These are phyloP conservation scores for Drosophila fungiperda DNA, from an alignment of 2,888 invertebrate species.

Conservation along the genomic window DNA sequence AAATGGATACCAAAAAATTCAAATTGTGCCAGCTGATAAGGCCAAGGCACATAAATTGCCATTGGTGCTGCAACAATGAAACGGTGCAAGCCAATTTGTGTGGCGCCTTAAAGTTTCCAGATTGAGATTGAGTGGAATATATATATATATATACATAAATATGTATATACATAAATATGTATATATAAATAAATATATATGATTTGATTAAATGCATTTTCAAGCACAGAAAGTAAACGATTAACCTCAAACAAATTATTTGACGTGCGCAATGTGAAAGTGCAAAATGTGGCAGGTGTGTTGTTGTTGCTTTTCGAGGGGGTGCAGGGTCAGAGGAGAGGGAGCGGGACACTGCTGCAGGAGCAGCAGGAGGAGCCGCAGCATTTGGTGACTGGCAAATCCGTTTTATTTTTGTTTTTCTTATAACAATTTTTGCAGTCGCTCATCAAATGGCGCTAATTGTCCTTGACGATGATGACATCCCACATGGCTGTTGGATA, in stretches of 20 bases:
- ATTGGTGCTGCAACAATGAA: constrained; percentile 12
- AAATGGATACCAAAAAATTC: constrained; percentile 40
- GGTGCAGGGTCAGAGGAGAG: not conserved
- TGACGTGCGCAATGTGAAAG: constrained; percentile 67
- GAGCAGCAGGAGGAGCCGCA: not conserved
- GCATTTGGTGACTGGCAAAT: constrained; percentile 1
- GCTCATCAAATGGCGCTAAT: constrained; percentile 73
- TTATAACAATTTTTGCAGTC: constrained; percentile 30
- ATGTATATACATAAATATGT: not conserved
- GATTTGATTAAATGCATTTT: constrained; percentile 40
- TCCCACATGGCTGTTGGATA: constrained; percentile 73
- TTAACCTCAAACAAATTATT: constrained; percentile 68
- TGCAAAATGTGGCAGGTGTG: constrained; percentile 61
- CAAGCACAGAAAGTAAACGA: constrained; percentile 54
- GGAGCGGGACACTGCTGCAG: constrained; percentile 2
- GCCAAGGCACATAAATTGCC: constrained; percentile 68
- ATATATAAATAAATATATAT: not conserved
- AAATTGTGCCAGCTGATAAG: constrained; percentile 71
- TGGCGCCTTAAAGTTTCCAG: constrained; percentile 48
- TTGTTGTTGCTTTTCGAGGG: constrained; percentile 1
- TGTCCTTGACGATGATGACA: constrained; percentile 74
- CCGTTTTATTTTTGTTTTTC: constrained; percentile 9
- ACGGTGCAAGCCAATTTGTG: constrained; percentile 10
- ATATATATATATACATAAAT: not conserved
- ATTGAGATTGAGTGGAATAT: constrained; percentile 73